phyloP scores from a whole-genome alignment of 2,113 vertebrate species.

The Muntiacus muntjak region DNA sequence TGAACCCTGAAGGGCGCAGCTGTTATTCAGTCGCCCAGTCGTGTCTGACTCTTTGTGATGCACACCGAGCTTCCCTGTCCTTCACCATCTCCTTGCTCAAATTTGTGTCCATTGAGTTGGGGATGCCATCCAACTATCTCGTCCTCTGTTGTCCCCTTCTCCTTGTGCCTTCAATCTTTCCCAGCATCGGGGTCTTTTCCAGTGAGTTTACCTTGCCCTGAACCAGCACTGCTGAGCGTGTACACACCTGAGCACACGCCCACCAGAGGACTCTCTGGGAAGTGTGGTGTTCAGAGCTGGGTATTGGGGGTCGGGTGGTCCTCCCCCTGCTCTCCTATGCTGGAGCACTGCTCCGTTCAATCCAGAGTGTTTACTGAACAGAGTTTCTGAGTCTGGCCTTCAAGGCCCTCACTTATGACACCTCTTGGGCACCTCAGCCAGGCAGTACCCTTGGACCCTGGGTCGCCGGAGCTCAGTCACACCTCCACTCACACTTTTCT shows the following conservation, averaged over 20 bases:
- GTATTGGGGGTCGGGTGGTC: fast-evolving
- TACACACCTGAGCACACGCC: too few relatives aligned
- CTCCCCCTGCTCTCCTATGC: background rate
- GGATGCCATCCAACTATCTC: background rate
- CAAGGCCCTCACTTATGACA: fast-evolving
- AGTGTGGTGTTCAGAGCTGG: background rate
- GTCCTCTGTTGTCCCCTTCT: background rate
- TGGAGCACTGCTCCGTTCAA: background rate
- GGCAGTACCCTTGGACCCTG: background rate
- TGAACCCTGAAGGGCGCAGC: background rate
- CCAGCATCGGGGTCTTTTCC: background rate
- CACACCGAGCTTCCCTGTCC: background rate
- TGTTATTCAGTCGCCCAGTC: background rate
- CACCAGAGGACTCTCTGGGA: background rate
- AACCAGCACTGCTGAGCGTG: fast-evolving
- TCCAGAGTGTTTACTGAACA: background rate
- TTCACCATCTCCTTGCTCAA: background rate
- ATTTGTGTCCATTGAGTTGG: fast-evolving
- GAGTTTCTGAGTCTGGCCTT: background rate
- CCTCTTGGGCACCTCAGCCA: background rate
- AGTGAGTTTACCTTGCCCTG: background rate
- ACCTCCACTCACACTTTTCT: background rate
- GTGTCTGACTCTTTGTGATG: fast-evolving
- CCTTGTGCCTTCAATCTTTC: background rate
- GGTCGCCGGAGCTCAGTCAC: background rate